A percentile compares a stretch with the other conserved stretches of the same genome.
Evolutionary conservation across 2,113 vertebrate genomes (phyloP).

Genomic region (Anolis sagrei): DNA sequence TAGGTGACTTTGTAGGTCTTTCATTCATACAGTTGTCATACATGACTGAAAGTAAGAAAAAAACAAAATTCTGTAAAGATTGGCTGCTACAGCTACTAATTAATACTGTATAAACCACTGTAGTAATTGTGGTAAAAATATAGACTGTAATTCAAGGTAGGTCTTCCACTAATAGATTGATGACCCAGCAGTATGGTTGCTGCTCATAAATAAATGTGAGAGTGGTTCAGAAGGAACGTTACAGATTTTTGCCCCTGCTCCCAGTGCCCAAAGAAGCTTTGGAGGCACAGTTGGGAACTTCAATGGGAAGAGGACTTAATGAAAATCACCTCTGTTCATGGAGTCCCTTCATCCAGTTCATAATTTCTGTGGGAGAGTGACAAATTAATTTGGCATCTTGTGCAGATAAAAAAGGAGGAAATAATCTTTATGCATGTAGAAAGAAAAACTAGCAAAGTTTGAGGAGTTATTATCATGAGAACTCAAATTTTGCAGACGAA

Average conservation of each 20-base stretch:
- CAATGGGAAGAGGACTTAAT: not conserved
- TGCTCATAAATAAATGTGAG: no score
- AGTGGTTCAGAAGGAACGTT: no score
- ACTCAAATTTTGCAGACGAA: no score
- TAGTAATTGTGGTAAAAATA: not conserved
- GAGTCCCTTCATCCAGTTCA: not conserved
- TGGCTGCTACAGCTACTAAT: not conserved
- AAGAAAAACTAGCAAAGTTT: no score
- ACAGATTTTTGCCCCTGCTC: not conserved
- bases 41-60: no score
- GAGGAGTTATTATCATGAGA: no score
- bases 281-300: not conserved
- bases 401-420: not conserved
- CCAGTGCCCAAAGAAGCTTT: not conserved
- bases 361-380: not conserved
- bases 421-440: not conserved
- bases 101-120: not conserved
- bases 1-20: no score
- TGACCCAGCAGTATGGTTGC: no score
- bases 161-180: not conserved
- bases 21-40: no score
- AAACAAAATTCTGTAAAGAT: not conserved
- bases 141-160: not conserved
- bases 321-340: not conserved
- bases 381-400: not conserved